These are phyloP conservation scores for Hesperophylax magnus DNA, from an alignment of 1,140 invertebrate genomes.

Conservation along the genomic window DNA sequence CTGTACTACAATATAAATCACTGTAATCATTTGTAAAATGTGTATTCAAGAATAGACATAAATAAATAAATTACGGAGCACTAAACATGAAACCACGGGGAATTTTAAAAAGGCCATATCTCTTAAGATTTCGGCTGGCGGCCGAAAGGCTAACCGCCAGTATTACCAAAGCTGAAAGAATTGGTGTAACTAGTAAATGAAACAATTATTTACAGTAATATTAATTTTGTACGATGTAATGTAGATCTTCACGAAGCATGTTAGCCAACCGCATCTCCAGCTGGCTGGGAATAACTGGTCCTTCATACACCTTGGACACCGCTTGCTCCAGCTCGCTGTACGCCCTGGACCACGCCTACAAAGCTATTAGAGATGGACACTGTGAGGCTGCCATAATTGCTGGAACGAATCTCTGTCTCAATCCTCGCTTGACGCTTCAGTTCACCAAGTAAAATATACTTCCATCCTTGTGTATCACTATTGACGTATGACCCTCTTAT, in stretches of 20 bases:
- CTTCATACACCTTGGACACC: conserved; percentile 88
- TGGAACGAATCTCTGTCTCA: conserved; percentile 85
- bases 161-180: too few relatives aligned
- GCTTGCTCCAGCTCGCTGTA: conserved; percentile 93
- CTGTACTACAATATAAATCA: too few relatives aligned
- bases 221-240: too few relatives aligned
- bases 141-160: background rate
- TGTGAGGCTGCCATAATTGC: conserved; percentile 91
- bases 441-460: conserved; percentile 74
- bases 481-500: too few relatives aligned
- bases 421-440: conserved; percentile 87
- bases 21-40: too few relatives aligned
- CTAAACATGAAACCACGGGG: too few relatives aligned
- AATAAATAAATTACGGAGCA: too few relatives aligned
- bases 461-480: too few relatives aligned
- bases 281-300: conserved; percentile 78
- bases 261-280: conserved; percentile 91
- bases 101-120: background rate
- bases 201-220: background rate
- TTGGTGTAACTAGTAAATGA: too few relatives aligned
- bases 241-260: conserved; percentile 88
- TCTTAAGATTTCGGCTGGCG: background rate
- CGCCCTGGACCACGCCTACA: conserved; percentile 87
- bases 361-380: conserved; percentile 80
- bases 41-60: too few relatives aligned